Evolutionary conservation across 2,797 vertebrate species (phyloP).

Genomic region (Ptychadena robeensis): DNA sequence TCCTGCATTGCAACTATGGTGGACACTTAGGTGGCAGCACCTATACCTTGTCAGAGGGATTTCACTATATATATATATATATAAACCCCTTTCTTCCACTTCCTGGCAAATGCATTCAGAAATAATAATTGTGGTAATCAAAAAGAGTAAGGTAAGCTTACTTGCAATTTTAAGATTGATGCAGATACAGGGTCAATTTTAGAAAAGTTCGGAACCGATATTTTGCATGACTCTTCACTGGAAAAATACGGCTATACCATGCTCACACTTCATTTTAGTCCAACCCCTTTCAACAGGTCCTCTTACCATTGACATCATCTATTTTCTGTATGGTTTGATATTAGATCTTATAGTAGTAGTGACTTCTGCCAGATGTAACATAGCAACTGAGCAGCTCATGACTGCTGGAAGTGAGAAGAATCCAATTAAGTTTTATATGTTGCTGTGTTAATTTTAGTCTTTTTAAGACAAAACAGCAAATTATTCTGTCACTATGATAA

Average conservation of each 20-base stretch:
- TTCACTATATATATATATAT: too few relatives aligned
- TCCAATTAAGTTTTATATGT: slow-evolving; percentile 54
- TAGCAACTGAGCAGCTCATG: slow-evolving; percentile 17
- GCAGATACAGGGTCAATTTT: neutral
- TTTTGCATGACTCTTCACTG: too few relatives aligned
- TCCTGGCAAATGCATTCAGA: neutral
- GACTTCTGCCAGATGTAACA: slow-evolving; percentile 32
- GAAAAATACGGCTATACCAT: neutral
- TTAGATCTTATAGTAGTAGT: neutral
- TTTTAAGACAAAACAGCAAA: slow-evolving; percentile 58
- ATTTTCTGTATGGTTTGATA: neutral
- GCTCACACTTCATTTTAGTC: neutral
- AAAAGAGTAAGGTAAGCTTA: neutral
- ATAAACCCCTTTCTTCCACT: too few relatives aligned
- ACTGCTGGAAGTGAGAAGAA: slow-evolving; percentile 49
- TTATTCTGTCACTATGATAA: slow-evolving; percentile 58
- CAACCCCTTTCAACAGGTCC: neutral
- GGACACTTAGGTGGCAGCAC: too few relatives aligned
- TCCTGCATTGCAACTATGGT: too few relatives aligned
- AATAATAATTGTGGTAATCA: neutral
- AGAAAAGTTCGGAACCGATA: too few relatives aligned
- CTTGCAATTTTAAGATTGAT: neutral
- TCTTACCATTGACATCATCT: neutral
- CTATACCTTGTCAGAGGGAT: too few relatives aligned
- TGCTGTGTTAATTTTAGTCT: slow-evolving; percentile 59